Evolutionary conservation across 2,888 invertebrate genomes (phyloP), one percentile per base, ranked within the genome.

Genomic region (Leucoma salicis): DNA sequence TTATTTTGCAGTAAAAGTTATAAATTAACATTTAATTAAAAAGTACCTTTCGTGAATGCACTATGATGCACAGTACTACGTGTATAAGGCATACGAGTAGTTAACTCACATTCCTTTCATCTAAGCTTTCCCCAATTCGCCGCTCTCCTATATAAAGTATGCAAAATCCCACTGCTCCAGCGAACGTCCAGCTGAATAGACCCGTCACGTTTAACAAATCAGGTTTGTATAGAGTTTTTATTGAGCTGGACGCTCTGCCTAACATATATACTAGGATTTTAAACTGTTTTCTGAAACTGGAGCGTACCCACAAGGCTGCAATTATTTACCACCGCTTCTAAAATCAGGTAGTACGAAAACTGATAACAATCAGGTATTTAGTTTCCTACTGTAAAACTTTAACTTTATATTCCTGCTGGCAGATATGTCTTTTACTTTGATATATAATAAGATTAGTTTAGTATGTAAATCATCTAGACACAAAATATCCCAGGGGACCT

Each of bases 201-300:
- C 25, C 42, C 35, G 12, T 46, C 27, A 11, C 39, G 41, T 46
- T 39, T 16, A 12, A 39, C 25, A 31, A 35, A 35, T 31, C 43
- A 37, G 33, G 29, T 14, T 31, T 14, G 35, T 53, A 44, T 50
- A 50, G 45, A 40, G 70, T 24, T 61, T 61, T 46, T 35, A 40
- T 21, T 54, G 39, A 24, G 47, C 29, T 64, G 65, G 68, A 18
- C 37, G 42, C 18, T 40, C 36, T 38, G 31, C 16, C 36, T 46
- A 38, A 53, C 50, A 48, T 55, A 53, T 42, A 42, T 46, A 46
- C 41, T 49, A 62, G 61, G 67, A 74, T 74, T 73, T 63, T 64
- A 74, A 75, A 61, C 56, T 52, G 63, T 53, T 60, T 54, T 54
- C 58, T 60, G 63, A 68, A 77, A 74, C 53, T 70, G 57, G 66